phyloP scores from a whole-genome alignment of 2,797 vertebrate species.

The Typhlichthys eigenmanni region DNA sequence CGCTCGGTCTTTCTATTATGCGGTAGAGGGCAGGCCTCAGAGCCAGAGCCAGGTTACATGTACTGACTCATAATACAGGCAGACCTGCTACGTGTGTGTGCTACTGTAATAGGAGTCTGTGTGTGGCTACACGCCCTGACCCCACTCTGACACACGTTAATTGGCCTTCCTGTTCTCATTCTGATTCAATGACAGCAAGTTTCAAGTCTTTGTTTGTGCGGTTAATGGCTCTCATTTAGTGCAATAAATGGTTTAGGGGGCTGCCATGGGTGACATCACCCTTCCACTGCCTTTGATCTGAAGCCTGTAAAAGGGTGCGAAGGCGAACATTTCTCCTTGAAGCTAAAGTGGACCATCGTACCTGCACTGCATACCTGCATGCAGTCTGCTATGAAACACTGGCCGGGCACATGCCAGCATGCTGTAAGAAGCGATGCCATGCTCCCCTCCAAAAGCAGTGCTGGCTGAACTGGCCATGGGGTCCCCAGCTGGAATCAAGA shows the following conservation, averaged over 20 bases:
- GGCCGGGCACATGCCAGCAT: neutral
- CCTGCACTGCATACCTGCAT: slow-evolving; percentile 35
- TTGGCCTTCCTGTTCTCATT: slow-evolving; percentile 74
- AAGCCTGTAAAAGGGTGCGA: slow-evolving; percentile 34
- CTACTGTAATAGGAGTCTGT: slow-evolving; percentile 59
- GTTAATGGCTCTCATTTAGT: slow-evolving; percentile 74
- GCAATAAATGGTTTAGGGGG: slow-evolving; percentile 63
- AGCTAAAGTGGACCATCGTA: slow-evolving; percentile 27
- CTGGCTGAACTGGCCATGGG: slow-evolving; percentile 46
- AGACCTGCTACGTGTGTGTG: slow-evolving; percentile 24
- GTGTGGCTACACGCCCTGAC: slow-evolving; percentile 49
- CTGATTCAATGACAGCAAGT: slow-evolving; percentile 69
- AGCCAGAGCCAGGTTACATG: slow-evolving; percentile 49
- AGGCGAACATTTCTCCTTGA: slow-evolving; percentile 16
- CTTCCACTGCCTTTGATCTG: slow-evolving; percentile 59
- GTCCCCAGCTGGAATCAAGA: slow-evolving; percentile 53
- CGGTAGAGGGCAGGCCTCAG: slow-evolving; percentile 39
- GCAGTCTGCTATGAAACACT: neutral
- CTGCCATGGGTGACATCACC: slow-evolving; percentile 70
- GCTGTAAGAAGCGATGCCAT: neutral
- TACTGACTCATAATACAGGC: slow-evolving; percentile 45
- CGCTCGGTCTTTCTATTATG: slow-evolving; percentile 67
- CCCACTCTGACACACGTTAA: slow-evolving; percentile 73
- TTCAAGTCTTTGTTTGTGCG: slow-evolving; percentile 68
- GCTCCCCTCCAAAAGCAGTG: neutral